Evolutionary conservation across 1,140 invertebrate genomes (phyloP).

Genomic region (Frieseomelitta varia): DNA sequence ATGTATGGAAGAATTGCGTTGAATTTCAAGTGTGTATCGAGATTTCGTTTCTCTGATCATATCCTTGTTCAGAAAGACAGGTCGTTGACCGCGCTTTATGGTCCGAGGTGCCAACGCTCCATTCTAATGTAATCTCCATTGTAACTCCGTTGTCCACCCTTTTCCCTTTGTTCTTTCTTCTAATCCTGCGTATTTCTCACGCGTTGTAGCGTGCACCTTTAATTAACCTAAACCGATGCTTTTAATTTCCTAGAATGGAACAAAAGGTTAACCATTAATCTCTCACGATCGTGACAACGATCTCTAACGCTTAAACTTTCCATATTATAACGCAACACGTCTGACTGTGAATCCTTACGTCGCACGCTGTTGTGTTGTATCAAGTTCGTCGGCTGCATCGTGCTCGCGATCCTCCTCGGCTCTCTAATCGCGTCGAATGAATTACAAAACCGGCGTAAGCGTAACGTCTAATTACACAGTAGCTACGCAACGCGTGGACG

Average conservation of each 20-base stretch:
- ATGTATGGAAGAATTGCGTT: background rate
- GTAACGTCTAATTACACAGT: constrained; percentile 35
- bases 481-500: constrained; percentile 50
- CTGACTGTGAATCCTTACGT: background rate
- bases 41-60: constrained; percentile 25
- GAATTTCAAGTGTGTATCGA: background rate
- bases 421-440: background rate
- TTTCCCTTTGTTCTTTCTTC: background rate
- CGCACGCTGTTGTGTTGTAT: background rate
- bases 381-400: background rate
- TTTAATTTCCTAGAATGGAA: background rate
- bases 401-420: background rate
- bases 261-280: background rate
- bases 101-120: constrained; percentile 24
- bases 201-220: too few species aligned
- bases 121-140: constrained; percentile 52
- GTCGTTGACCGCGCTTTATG: constrained; percentile 43
- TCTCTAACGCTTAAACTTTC: background rate
- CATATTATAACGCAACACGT: background rate
- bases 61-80: constrained; percentile 18
- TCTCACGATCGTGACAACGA: background rate
- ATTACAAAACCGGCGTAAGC: constrained; percentile 21
- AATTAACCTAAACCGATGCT: background rate
- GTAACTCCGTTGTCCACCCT: constrained; percentile 9
- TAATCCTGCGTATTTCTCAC: too few species aligned